These are phyloP conservation scores for Zaprionus capensis DNA, from an alignment of 1,140 invertebrate species.

Conservation along the genomic window DNA sequence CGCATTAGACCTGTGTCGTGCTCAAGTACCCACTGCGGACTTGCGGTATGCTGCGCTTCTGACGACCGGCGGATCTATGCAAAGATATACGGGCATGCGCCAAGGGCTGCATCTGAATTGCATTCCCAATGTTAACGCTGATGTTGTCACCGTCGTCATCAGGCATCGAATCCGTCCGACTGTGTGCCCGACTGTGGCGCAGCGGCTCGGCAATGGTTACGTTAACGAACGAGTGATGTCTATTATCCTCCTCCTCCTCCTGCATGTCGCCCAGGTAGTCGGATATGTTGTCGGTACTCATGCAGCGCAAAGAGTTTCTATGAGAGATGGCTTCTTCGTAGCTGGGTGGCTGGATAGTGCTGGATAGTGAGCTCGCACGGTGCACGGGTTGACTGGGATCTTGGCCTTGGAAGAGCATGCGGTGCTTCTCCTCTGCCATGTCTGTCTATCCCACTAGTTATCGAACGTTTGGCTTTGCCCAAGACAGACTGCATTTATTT, in stretches of 20 bases:
- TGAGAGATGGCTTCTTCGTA: slow-evolving; percentile 49
- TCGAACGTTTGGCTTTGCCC: slow-evolving; percentile 29
- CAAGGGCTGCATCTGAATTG: neutral
- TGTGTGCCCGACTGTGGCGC: slow-evolving; percentile 11
- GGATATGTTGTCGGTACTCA: neutral
- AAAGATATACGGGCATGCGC: neutral
- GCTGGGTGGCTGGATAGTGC: slow-evolving; percentile 22
- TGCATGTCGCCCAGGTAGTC: neutral
- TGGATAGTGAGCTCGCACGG: neutral
- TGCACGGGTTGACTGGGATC: slow-evolving; percentile 33
- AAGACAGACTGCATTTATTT: slow-evolving; percentile 9
- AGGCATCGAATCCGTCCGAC: neutral
- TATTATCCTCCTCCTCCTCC: neutral
- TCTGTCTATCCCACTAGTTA: neutral
- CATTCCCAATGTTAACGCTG: too few relatives aligned
- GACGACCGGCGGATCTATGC: neutral
- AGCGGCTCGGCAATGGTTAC: slow-evolving; percentile 18
- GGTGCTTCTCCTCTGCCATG: slow-evolving; percentile 61
- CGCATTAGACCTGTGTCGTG: neutral
- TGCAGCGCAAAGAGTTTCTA: neutral
- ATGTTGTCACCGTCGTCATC: neutral
- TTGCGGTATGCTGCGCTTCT: neutral
- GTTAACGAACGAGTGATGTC: slow-evolving; percentile 27
- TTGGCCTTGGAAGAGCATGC: slow-evolving; percentile 61
- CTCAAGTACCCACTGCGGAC: slow-evolving; percentile 24